Evolutionary conservation across 2,888 invertebrate genomes (phyloP).

Genomic region (Lepetodrilus schrolli): DNA sequence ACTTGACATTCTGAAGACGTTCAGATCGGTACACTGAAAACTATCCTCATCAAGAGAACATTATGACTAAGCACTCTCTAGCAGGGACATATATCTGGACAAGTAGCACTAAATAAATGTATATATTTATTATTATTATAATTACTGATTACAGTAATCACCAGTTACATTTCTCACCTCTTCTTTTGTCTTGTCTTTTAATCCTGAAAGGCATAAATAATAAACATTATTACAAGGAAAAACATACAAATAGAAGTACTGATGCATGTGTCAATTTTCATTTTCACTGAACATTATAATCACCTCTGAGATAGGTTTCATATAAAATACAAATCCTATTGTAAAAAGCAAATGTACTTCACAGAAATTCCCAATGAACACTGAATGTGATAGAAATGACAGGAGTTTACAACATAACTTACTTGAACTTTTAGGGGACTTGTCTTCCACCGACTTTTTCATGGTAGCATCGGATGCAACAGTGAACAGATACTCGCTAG

Average conservation of each 20-base stretch:
- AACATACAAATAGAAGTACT: neutral
- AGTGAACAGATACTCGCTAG: slow-evolving; percentile 83
- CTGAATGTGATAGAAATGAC: too few relatives aligned
- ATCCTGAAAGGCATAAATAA: neutral
- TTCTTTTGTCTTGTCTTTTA: neutral
- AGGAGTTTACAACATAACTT: neutral
- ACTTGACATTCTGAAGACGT: too few relatives aligned
- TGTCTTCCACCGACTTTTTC: slow-evolving; percentile 17
- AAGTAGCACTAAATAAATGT: too few relatives aligned
- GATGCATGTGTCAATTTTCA: neutral
- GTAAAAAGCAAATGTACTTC: too few relatives aligned
- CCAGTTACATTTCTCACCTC: neutral
- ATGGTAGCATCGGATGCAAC: slow-evolving; percentile 70
- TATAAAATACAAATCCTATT: too few relatives aligned
- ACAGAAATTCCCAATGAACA: too few relatives aligned
- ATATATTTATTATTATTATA: too few relatives aligned
- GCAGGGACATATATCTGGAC: neutral
- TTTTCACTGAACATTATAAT: too few relatives aligned
- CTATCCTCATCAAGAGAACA: too few relatives aligned
- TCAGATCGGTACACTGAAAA: too few relatives aligned
- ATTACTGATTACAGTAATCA: neutral
- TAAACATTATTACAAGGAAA: too few relatives aligned
- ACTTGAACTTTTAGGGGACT: neutral
- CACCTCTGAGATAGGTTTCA: too few relatives aligned
- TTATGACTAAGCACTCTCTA: neutral